These are phyloP conservation scores for Andrena cerasifolii DNA, from an alignment of 1,140 invertebrate genomes.

Conservation along the genomic window DNA sequence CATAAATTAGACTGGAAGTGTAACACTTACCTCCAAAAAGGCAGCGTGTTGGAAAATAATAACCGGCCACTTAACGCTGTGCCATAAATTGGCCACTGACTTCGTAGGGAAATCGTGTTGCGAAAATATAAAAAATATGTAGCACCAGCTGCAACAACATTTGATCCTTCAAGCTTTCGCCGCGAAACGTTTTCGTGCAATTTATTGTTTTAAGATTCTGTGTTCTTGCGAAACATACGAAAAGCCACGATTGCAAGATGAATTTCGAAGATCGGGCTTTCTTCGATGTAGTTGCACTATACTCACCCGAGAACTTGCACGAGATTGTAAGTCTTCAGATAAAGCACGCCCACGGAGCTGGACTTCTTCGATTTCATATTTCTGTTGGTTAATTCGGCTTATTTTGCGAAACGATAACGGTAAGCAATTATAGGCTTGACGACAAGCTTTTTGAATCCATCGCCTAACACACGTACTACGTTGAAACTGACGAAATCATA, in stretches of 20 bases:
- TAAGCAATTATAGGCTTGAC: background rate
- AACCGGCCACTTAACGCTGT: constrained; percentile 86
- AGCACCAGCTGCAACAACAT: constrained; percentile 87
- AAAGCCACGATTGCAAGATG: no score
- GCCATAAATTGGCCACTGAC: constrained; percentile 84
- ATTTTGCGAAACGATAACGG: background rate
- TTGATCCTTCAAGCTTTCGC: background rate
- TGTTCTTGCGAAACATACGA: background rate
- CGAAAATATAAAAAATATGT: constrained; percentile 86
- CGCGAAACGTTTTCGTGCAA: no score
- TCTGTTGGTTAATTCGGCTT: constrained; percentile 29
- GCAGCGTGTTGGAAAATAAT: constrained; percentile 96
- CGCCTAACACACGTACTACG: no score
- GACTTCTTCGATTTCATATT: constrained; percentile 70
- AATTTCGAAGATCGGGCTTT: no score
- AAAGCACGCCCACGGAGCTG: constrained; percentile 68
- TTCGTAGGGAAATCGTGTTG: constrained; percentile 82
- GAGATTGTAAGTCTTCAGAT: constrained; percentile 78
- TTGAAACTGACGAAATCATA: background rate
- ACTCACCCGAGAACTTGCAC: constrained; percentile 78
- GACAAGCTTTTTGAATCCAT: background rate
- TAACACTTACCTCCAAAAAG: constrained; percentile 88
- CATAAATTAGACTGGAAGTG: background rate
- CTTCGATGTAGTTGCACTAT: no score
- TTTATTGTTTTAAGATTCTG: no score